A percentile compares a stretch with the other conserved stretches of the same genome.
These are phyloP conservation scores for Acomys russatus DNA, from an alignment of 2,797 vertebrate species.

Conservation along the genomic window DNA sequence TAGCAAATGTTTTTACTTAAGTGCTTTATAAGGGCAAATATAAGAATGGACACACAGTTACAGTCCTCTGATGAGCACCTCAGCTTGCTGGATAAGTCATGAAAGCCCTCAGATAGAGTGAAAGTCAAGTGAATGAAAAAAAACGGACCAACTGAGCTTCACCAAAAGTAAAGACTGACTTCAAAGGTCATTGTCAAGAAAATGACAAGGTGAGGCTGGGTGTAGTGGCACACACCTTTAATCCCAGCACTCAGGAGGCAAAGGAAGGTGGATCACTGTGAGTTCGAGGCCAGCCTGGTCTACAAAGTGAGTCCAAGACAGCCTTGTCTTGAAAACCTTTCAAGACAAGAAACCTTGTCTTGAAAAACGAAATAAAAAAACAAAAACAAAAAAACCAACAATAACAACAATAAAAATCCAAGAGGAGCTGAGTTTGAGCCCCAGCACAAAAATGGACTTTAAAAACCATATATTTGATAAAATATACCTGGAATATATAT, in stretches of 20 bases:
- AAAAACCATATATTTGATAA: background rate
- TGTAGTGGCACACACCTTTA: no score
- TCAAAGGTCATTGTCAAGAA: constrained; percentile 12
- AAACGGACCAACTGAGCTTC: background rate
- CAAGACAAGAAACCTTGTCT: no score
- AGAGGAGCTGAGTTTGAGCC: background rate
- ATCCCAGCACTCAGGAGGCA: no score
- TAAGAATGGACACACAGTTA: background rate
- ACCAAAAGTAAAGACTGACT: constrained; percentile 8
- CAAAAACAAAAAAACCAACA: no score
- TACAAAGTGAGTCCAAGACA: no score
- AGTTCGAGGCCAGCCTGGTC: no score
- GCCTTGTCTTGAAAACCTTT: no score
- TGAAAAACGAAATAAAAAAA: no score
- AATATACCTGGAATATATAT: background rate
- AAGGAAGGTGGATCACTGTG: no score
- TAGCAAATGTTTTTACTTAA: constrained; percentile 30
- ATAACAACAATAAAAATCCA: background rate
- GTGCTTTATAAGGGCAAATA: constrained; percentile 28
- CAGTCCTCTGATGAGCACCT: background rate
- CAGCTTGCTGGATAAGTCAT: constrained; percentile 9
- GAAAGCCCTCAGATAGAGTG: constrained; percentile 13
- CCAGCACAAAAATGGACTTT: background rate
- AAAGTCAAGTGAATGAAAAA: constrained; percentile 19
- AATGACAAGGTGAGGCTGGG: background rate